Evolutionary conservation across 2,113 vertebrate genomes (phyloP).

Genomic region (Maccullochella peelii): DNA sequence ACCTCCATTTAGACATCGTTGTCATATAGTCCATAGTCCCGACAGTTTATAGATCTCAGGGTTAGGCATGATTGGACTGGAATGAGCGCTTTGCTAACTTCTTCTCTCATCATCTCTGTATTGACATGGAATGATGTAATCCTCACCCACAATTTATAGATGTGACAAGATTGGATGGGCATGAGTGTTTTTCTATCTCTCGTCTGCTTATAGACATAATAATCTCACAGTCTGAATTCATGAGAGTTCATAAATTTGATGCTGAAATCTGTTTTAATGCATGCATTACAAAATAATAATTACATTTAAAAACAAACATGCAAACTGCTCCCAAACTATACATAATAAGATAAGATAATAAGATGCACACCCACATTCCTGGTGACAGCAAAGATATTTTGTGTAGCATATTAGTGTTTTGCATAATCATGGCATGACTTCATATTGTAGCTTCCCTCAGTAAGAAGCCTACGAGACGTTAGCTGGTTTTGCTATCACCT

Average conservation of each 20-base stretch:
- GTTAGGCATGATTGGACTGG: constrained; percentile 36
- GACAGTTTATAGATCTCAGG: constrained; percentile 45
- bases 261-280: background rate
- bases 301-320: background rate
- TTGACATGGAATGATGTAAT: constrained; percentile 29
- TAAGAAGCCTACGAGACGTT: no score
- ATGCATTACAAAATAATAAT: background rate
- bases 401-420: background rate
- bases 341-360: no score
- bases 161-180: constrained; percentile 23
- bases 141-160: background rate
- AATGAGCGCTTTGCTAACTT: constrained; percentile 32
- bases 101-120: constrained; percentile 41
- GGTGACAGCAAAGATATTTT: no score
- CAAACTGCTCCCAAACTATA: background rate
- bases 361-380: no score
- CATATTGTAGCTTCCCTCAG: background rate
- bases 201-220: background rate
- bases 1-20: constrained; percentile 22
- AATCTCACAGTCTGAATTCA: background rate
- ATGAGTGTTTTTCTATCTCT: constrained; percentile 9
- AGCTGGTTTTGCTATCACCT: no score
- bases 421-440: background rate
- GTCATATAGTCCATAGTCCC: constrained; percentile 33
- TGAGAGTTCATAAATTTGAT: background rate